Evolutionary conservation across 1,140 invertebrate species (phyloP).

Genomic region (Chymomyza costata): DNA sequence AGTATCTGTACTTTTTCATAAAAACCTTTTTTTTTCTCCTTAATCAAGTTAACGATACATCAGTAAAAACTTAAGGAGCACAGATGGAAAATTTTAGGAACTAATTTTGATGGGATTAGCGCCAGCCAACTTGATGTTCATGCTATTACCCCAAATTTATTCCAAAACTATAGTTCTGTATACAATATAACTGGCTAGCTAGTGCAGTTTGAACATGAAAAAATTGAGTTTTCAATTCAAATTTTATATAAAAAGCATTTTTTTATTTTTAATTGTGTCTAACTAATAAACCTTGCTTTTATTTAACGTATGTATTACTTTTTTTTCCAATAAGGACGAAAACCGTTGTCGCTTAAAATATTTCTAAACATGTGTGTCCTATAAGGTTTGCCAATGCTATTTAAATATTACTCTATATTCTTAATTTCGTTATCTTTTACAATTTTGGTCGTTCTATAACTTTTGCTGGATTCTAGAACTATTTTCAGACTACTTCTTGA

Average conservation of each 20-base stretch:
- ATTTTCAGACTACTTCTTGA: constrained; percentile 9
- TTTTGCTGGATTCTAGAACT: neutral
- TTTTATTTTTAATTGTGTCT: constrained; percentile 57
- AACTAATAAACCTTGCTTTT: constrained; percentile 45
- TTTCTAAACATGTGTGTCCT: constrained; percentile 21
- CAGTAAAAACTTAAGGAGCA: too few species aligned
- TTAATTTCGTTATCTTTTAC: constrained; percentile 6
- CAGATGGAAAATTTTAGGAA: too few species aligned
- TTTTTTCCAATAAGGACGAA: constrained; percentile 65
- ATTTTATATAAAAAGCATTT: too few species aligned
- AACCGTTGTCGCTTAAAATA: constrained; percentile 47
- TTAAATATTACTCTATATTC: constrained; percentile 6
- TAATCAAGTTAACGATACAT: too few species aligned
- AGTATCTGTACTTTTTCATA: too few species aligned
- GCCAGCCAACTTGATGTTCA: too few species aligned
- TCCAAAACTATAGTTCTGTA: too few species aligned
- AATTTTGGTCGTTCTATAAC: too few species aligned
- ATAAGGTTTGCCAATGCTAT: constrained; percentile 4
- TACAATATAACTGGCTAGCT: constrained; percentile 53
- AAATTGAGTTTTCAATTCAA: too few species aligned
- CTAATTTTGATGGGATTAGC: too few species aligned
- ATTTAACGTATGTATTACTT: constrained; percentile 5
- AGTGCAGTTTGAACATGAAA: constrained; percentile 6
- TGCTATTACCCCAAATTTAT: too few species aligned
- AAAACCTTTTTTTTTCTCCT: too few species aligned